Evolutionary conservation across 2,888 invertebrate species (phyloP).

Genomic region (Eristalinus sepulchralis): DNA sequence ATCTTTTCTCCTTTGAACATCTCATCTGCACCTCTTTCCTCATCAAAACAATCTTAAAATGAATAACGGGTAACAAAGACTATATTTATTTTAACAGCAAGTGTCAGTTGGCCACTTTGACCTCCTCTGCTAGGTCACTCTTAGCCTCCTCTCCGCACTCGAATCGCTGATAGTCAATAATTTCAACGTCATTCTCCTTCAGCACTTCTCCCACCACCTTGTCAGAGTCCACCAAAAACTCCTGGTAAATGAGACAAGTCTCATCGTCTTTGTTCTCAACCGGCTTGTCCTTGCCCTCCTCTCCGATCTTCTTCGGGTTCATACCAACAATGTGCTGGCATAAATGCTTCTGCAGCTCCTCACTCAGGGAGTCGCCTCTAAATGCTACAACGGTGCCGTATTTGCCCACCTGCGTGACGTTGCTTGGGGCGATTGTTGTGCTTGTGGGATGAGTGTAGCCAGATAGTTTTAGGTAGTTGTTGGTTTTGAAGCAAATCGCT

Average conservation of each 20-base stretch:
- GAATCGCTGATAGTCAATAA: conserved; percentile 92
- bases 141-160: conserved; percentile 89
- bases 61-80: conserved; percentile 3
- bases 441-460: conserved; percentile 90
- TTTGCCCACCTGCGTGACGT: conserved; percentile 86
- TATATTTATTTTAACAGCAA: conserved; percentile 34
- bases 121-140: conserved; percentile 74
- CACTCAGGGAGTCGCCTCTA: conserved; percentile 81
- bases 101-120: conserved; percentile 74
- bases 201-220: conserved; percentile 88
- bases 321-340: conserved; percentile 97
- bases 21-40: background rate
- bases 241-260: conserved; percentile 90
- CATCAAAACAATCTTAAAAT: no score
- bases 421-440: conserved; percentile 77
- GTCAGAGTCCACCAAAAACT: conserved; percentile 90
- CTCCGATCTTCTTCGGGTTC: conserved; percentile 89
- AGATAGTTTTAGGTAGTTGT: conserved; percentile 83
- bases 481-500: conserved; percentile 88
- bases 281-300: conserved; percentile 84
- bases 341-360: conserved; percentile 85
- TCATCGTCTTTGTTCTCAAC: conserved; percentile 87
- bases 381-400: conserved; percentile 93
- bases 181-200: conserved; percentile 84
- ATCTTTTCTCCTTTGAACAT: background rate